These are phyloP conservation scores for Vanessa tameamea DNA, from an alignment of 1,140 invertebrate genomes.

Conservation along the genomic window DNA sequence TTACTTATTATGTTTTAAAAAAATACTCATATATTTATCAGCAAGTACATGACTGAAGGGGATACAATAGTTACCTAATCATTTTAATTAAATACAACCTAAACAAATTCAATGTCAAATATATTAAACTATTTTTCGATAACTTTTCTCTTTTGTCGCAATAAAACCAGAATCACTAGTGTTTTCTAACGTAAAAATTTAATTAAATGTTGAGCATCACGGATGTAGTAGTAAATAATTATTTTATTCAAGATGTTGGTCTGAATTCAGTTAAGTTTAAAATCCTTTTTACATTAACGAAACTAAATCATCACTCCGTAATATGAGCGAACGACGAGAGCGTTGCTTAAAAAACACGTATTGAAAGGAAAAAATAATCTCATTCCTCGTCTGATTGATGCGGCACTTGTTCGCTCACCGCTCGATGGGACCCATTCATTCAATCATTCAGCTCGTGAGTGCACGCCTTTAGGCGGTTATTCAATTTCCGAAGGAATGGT, in stretches of 20 bases:
- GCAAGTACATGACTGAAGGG: no score
- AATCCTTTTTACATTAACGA: neutral
- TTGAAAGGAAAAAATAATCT: constrained; percentile 22
- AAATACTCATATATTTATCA: no score
- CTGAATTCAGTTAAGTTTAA: no score
- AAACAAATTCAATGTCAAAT: no score
- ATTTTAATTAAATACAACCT: no score
- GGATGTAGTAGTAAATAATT: neutral
- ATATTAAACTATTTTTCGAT: no score
- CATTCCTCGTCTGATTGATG: constrained; percentile 29
- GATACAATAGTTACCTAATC: no score
- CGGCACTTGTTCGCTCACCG: constrained; percentile 19
- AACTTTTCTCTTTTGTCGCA: no score
- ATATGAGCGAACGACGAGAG: neutral
- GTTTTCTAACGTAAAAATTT: no score
- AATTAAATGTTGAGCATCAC: no score
- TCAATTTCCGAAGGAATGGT: constrained; percentile 18
- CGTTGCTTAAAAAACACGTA: neutral
- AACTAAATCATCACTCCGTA: neutral
- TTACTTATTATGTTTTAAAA: no score
- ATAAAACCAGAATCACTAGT: no score
- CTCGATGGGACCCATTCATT: constrained; percentile 8
- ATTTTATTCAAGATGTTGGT: neutral
- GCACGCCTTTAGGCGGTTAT: constrained; percentile 16
- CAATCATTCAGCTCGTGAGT: constrained; percentile 24